Evolutionary conservation across 1,140 invertebrate species (phyloP), one percentile per base, ranked within the genome.

Genomic region (Listronotus bonariensis): DNA sequence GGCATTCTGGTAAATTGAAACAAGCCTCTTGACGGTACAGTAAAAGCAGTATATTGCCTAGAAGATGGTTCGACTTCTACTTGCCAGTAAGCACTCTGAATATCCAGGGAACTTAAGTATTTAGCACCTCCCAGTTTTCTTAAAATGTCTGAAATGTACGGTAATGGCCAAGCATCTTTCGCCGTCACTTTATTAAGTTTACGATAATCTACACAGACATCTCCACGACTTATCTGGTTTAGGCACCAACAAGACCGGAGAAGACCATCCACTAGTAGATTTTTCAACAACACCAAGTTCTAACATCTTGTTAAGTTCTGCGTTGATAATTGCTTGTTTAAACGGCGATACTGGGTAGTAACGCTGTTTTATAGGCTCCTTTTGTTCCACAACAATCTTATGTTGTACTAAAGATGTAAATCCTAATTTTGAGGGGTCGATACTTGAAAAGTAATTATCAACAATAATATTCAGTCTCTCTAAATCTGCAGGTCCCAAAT

Each of bases 291-390:
- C 49, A 64, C 49, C 60, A 12, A 48, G 6, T 26, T 12, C n/a
- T n/a, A 75, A 49, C 73, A 77, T 75, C 34, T 69, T 53, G 14
- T 70, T 62, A 0, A 78, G 43, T 43, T 74, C 64, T 11, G 43
- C 49, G 40, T 65, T 59, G 0, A 74, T 56, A 6, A 65, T 31
- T 20, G 73, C 55, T 43, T 72, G 43, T 20, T 68, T 62, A 11
- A 57, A 56, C 0, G 71, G 74, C 3, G 72, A 72, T n/a, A 71
- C 45, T 1, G 73, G 68, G 41, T 71, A 71, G 32, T 70, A 61
- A 43, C 72, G 42, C 26, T 74, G 68, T 51, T 72, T 74, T 77
- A 46, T 46, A 46, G 43, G 43, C 17, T 46, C 9, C 6, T 11
- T 17, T 46, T 46, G 9, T 17, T 10, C 17, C 10, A 3, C 3